phyloP scores from a whole-genome alignment of 2,888 invertebrate species.

The Phaonia tiefii region DNA sequence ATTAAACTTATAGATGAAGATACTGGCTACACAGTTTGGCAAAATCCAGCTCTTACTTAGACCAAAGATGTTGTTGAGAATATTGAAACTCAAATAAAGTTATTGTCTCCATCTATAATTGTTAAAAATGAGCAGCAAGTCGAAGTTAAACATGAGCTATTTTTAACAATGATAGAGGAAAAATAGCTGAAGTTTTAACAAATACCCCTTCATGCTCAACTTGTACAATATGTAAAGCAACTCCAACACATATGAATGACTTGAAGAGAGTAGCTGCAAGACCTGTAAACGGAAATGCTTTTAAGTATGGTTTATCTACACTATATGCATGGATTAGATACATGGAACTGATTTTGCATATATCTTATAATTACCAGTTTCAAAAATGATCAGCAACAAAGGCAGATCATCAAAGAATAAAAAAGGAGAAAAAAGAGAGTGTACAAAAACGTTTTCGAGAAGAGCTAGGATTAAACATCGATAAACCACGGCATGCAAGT shows the following conservation, averaged over 20 bases:
- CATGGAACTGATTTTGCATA: conserved; percentile 3
- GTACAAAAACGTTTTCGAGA: no score
- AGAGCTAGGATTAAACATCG: no score
- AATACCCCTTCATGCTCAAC: background rate
- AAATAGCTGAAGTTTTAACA: no score
- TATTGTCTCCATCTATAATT: no score
- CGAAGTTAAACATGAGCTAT: background rate
- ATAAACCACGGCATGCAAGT: no score
- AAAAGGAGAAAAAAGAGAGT: no score
- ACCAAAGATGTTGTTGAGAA: no score
- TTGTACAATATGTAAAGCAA: background rate
- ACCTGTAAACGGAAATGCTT: background rate
- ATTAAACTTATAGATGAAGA: background rate
- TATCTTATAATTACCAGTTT: conserved; percentile 5
- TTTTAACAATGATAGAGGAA: background rate
- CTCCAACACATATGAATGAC: conserved; percentile 3
- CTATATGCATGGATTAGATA: background rate
- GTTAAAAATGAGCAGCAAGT: no score
- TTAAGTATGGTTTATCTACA: background rate
- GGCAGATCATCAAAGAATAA: no score
- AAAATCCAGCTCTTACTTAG: no score
- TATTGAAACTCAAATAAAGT: no score
- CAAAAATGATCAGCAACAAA: no score
- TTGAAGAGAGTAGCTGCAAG: background rate
- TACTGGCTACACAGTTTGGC: background rate